Percentiles rank a stretch among this genome's conserved stretches.
Conservation (phyloP, 2,113 vertebrate genomes). For the Dunckerocampus dactyliophorus region DNA sequence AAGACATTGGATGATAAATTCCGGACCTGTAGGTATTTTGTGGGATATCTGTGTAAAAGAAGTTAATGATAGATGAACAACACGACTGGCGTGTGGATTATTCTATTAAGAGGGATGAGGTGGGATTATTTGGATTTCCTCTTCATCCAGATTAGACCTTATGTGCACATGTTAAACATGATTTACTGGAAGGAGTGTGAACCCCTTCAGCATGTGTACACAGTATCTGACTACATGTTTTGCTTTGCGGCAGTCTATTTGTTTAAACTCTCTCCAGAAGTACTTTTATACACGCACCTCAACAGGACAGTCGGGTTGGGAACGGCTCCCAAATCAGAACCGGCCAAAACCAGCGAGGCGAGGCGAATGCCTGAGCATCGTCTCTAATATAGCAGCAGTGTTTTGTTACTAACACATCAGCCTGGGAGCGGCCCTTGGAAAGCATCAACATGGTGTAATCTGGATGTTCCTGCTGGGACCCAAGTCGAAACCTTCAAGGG, state of each 20-base stretch:
- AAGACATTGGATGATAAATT: not conserved
- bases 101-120: constrained; percentile 35
- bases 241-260: not conserved
- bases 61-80: not conserved
- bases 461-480: not conserved
- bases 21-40: not conserved
- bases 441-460: not conserved
- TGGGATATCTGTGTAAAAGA: not conserved
- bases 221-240: not conserved
- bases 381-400: not conserved
- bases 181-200: not conserved
- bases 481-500: no score
- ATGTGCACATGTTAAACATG: not conserved
- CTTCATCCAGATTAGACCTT: constrained; percentile 1
- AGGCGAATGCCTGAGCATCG: not conserved
- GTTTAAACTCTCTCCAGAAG: not conserved
- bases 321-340: not conserved
- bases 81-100: constrained; percentile 24
- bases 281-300: not conserved
- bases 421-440: constrained; percentile 1
- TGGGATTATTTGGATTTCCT: constrained; percentile 35
- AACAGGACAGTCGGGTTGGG: not conserved
- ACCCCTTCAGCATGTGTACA: not conserved
- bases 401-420: not conserved
- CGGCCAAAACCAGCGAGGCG: constrained; percentile 1